Percentiles rank a stretch among this genome's conserved stretches.
These are phyloP conservation scores for Mellilla xanthometata DNA, from an alignment of 2,888 invertebrate species.

Conservation along the genomic window DNA sequence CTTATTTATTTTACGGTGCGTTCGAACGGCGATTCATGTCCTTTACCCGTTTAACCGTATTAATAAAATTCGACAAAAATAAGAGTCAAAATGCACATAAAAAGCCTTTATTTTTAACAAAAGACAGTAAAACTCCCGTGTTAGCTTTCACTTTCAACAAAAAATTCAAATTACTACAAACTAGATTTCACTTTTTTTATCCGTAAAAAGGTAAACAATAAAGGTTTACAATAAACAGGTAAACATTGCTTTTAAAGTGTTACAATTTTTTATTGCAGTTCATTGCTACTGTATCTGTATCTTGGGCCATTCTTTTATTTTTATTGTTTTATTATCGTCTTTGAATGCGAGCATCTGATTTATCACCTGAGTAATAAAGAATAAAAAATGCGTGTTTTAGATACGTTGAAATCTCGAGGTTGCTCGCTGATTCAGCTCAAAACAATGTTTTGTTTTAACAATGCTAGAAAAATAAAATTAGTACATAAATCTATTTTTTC, in stretches of 20 bases:
- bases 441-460: no score
- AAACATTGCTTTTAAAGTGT: conserved; percentile 37
- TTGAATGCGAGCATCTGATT: conserved; percentile 23
- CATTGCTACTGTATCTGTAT: conserved; percentile 44
- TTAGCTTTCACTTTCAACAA: conserved; percentile 69
- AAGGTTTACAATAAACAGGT: conserved; percentile 48
- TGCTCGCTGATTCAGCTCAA: no score
- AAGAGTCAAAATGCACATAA: conserved; percentile 22
- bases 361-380: conserved; percentile 19
- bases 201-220: conserved; percentile 48
- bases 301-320: conserved; percentile 27
- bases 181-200: conserved; percentile 57
- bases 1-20: conserved; percentile 5
- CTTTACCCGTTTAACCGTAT: conserved; percentile 3
- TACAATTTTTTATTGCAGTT: conserved; percentile 34
- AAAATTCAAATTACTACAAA: conserved; percentile 44
- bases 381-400: not conserved
- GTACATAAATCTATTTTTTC: no score
- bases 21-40: conserved; percentile 1
- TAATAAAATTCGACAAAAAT: conserved; percentile 9
- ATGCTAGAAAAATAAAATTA: no score
- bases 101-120: conserved; percentile 31
- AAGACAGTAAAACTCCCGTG: conserved; percentile 33
- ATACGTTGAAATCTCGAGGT: no score
- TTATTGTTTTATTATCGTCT: conserved; percentile 19